phyloP scores from a whole-genome alignment of 2,113 vertebrate genomes.

The Phalacrocorax brasilianus region DNA sequence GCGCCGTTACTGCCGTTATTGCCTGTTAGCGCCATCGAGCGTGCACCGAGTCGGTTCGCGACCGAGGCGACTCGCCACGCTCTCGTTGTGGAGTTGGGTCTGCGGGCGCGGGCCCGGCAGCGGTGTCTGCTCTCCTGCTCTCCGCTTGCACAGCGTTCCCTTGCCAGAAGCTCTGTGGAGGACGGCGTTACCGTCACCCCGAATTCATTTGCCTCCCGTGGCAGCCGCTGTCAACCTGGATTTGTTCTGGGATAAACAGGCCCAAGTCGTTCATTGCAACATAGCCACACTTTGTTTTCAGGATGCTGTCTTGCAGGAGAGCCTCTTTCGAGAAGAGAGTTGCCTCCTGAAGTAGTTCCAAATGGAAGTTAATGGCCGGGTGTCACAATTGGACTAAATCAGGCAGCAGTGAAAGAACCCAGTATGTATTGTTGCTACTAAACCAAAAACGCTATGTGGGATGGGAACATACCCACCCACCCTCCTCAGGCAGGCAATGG shows the following conservation, averaged over 20 bases:
- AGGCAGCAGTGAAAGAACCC: neutral
- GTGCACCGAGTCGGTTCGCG: no score
- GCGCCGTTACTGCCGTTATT: no score
- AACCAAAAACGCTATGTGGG: neutral
- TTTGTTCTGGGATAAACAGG: neutral
- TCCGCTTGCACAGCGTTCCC: neutral
- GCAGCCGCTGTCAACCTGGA: rapidly evolving
- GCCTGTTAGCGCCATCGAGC: no score
- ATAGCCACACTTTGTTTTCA: neutral
- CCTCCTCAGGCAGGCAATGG: neutral
- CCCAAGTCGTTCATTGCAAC: neutral
- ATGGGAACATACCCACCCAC: neutral
- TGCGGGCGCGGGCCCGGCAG: rapidly evolving
- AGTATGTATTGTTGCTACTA: neutral
- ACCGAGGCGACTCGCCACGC: no score
- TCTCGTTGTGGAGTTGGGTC: rapidly evolving
- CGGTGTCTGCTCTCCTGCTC: rapidly evolving
- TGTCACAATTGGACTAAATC: neutral
- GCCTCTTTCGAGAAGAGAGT: no score
- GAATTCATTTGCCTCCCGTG: neutral
- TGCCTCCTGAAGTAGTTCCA: neutral
- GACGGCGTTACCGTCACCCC: rapidly evolving
- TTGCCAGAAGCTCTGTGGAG: neutral
- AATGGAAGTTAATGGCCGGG: neutral
- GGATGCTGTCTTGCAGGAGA: neutral